Evolutionary conservation across 2,888 invertebrate species (phyloP), one percentile per base, ranked within the genome.

Genomic region (Heliconius erato): DNA sequence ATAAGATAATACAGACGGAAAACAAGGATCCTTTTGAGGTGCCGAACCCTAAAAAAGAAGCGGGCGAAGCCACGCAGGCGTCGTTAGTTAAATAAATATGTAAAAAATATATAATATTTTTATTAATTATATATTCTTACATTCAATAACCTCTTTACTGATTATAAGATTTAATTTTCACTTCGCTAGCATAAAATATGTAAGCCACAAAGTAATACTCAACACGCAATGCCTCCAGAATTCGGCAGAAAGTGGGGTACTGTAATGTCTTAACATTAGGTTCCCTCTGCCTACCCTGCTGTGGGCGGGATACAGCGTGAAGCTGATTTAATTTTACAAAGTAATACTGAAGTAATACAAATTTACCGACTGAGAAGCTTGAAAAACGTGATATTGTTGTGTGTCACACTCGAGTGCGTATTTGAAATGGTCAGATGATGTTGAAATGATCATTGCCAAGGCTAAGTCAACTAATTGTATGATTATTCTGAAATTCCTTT

Each of bases 391-490:
- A 67, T 35, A 14, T n/a, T 26, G 63, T 76, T 40, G 23, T 63
- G 14, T 26, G 76, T 76, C 63, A 76, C 63, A 76, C 63, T 3
- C 63, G 76, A 76, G 76, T 23, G 76, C 35, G 63, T 40, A 63
- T 76, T 76, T 16, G 63, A 40, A 35, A 76, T 40, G 76, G 59
- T 76, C 63, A 3, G 76, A 16, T 76, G 76, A 76, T 76, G 63
- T 76, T 40, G 76, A 76, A 76, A 76, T 23, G 16, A 26, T 63
- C 76, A 76, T 76, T 63, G 63, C n/a, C 76, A 76, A 76, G 76
- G 35, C 35, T 35, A 76, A 40, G 40, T 76, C 44, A 63, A 63
- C 26, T 9, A n/a, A 26, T 63, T 63, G 40, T 63, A 19, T 26
- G n/a, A 26, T 40, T 16, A 26, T 40, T 76, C 7, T 76, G 26